Conservation (phyloP, 2,797 vertebrate species). For the Protonibea diacanthus region DNA sequence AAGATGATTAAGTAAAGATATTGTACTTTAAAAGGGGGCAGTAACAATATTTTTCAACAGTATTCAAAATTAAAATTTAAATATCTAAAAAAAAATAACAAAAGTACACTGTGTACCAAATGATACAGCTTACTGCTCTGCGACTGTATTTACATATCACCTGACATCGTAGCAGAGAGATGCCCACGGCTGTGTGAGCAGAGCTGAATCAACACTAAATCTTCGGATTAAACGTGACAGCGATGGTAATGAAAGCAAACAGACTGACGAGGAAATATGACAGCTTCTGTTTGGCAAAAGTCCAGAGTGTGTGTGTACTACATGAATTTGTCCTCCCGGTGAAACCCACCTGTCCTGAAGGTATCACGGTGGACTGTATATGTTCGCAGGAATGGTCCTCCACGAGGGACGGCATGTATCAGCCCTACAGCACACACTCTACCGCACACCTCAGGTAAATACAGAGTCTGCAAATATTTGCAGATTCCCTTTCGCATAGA, state of each 20-base stretch:
- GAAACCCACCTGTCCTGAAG: no score
- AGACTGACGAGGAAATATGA: neutral
- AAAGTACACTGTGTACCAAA: no score
- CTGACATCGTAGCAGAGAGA: neutral
- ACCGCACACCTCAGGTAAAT: neutral
- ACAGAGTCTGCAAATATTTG: neutral
- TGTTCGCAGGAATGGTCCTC: no score
- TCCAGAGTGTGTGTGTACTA: neutral
- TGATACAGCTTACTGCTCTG: neutral
- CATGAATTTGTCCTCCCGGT: neutral
- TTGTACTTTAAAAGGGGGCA: no score
- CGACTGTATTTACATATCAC: neutral
- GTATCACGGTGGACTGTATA: no score
- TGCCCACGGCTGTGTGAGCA: neutral
- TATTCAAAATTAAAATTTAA: no score
- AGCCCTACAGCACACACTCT: neutral
- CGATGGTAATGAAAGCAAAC: neutral
- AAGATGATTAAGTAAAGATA: no score
- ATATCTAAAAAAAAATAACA: no score
- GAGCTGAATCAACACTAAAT: neutral
- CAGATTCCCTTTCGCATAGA: neutral
- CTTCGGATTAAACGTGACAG: neutral
- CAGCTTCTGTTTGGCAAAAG: neutral
- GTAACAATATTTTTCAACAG: no score
- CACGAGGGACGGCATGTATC: neutral